A percentile compares a stretch with the other conserved stretches of the same genome.
Evolutionary conservation across 2,888 invertebrate genomes (phyloP).

Genomic region (Macropis europaea): DNA sequence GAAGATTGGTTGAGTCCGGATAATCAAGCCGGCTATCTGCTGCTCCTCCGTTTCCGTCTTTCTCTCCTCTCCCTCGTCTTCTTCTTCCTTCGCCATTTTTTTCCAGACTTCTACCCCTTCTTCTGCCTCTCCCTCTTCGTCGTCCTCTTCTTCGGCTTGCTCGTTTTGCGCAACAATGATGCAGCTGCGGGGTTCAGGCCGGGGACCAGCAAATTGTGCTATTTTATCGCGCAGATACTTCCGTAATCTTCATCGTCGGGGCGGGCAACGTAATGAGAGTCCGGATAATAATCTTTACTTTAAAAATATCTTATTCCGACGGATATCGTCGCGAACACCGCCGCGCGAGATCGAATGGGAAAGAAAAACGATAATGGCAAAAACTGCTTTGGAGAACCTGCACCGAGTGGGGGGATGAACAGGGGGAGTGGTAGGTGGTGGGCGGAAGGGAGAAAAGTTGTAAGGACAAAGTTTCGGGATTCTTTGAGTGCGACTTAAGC

Average conservation of each 20-base stretch:
- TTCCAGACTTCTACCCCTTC: background rate
- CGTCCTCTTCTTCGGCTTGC: background rate
- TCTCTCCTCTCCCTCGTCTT: background rate
- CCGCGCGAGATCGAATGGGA: conserved; percentile 16
- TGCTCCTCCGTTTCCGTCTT: conserved; percentile 2
- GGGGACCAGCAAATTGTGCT: conserved; percentile 54
- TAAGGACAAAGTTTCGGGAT: conserved; percentile 21
- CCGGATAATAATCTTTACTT: conserved; percentile 45
- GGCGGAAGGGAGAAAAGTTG: conserved; percentile 6
- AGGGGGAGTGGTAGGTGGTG: background rate
- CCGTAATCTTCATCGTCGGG: conserved; percentile 54
- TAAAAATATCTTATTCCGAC: conserved; percentile 30
- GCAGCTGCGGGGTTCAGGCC: conserved; percentile 41
- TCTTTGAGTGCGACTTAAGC: conserved; percentile 16
- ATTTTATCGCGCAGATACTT: conserved; percentile 54
- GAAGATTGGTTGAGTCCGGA: conserved; percentile 63
- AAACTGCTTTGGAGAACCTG: conserved; percentile 5
- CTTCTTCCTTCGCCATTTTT: background rate
- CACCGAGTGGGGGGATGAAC: background rate
- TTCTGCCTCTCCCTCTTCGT: background rate
- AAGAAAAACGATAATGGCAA: conserved; percentile 32
- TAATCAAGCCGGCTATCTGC: conserved; percentile 52
- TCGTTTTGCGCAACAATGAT: conserved; percentile 33
- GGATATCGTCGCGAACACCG: conserved; percentile 23
- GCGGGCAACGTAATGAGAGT: conserved; percentile 38